A percentile compares a stretch with the other conserved stretches of the same genome.
Evolutionary conservation across 2,113 vertebrate genomes (phyloP).

Genomic region (Ciconia stormi): DNA sequence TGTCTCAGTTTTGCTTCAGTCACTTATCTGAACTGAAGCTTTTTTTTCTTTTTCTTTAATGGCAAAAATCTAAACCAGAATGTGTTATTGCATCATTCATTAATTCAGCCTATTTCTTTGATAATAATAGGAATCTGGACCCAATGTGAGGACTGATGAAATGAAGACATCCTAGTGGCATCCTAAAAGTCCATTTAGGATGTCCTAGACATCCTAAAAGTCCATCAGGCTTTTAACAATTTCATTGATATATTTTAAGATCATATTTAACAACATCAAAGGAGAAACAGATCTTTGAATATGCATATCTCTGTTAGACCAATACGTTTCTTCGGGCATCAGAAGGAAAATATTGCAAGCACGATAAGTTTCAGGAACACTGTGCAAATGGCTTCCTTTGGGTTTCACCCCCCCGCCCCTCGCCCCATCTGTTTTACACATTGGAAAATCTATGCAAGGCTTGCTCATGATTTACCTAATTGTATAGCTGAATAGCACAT

Average conservation of each 20-base stretch:
- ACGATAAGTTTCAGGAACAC: rapidly evolving
- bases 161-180: neutral
- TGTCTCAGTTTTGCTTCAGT: neutral
- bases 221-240: neutral
- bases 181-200: neutral
- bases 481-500: neutral
- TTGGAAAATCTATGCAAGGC: neutral
- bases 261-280: neutral
- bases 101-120: neutral
- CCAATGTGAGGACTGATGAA: neutral
- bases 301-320: neutral
- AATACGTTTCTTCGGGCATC: neutral
- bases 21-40: neutral
- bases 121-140: neutral
- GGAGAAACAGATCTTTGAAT: neutral
- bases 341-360: neutral
- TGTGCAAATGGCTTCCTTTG: neutral
- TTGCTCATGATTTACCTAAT: neutral
- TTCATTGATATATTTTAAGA: neutral
- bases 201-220: neutral
- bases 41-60: neutral
- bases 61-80: neutral
- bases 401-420: rapidly evolving
- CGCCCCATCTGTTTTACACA: neutral
- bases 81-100: neutral